Evolutionary conservation across 1,140 invertebrate species (phyloP).

Genomic region (Aphaenogaster rudis): DNA sequence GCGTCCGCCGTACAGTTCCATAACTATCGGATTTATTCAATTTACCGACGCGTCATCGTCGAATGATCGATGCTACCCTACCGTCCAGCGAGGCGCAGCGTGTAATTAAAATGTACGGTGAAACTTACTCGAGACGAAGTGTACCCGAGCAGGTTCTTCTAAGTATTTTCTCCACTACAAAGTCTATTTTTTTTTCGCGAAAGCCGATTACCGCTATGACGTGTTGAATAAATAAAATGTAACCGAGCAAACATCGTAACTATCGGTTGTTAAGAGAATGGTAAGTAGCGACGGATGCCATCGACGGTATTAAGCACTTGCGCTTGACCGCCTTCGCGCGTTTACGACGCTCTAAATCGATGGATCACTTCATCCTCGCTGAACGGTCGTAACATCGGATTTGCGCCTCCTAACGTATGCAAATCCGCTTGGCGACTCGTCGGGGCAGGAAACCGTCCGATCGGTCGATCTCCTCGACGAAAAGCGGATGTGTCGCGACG

Average conservation of each 20-base stretch:
- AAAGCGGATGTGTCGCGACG: constrained; percentile 59
- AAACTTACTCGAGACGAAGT: constrained; percentile 19
- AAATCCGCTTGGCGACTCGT: constrained; percentile 43
- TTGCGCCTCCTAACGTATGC: constrained; percentile 53
- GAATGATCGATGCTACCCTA: constrained; percentile 25
- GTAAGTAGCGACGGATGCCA: neutral
- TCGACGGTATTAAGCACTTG: constrained; percentile 11
- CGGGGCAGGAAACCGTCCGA: constrained; percentile 55
- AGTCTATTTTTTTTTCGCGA: neutral
- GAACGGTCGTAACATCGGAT: constrained; percentile 37
- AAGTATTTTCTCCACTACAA: neutral
- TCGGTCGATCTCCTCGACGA: constrained; percentile 49
- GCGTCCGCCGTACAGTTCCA: neutral
- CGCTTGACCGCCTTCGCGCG: constrained; percentile 44
- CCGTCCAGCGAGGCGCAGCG: neutral
- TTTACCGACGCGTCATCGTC: constrained; percentile 35
- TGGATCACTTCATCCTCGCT: constrained; percentile 32
- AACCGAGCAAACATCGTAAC: constrained; percentile 25
- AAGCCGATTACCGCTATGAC: constrained; percentile 3
- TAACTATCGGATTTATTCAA: constrained; percentile 49
- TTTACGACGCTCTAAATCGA: constrained; percentile 58
- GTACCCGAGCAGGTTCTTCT: neutral
- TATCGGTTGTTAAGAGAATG: constrained; percentile 24
- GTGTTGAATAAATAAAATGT: constrained; percentile 37
- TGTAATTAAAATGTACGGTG: constrained; percentile 43